Percentiles rank a stretch among this genome's conserved stretches.
phyloP scores from a whole-genome alignment of 2,888 invertebrate genomes.

The Coenonympha glycerion region DNA sequence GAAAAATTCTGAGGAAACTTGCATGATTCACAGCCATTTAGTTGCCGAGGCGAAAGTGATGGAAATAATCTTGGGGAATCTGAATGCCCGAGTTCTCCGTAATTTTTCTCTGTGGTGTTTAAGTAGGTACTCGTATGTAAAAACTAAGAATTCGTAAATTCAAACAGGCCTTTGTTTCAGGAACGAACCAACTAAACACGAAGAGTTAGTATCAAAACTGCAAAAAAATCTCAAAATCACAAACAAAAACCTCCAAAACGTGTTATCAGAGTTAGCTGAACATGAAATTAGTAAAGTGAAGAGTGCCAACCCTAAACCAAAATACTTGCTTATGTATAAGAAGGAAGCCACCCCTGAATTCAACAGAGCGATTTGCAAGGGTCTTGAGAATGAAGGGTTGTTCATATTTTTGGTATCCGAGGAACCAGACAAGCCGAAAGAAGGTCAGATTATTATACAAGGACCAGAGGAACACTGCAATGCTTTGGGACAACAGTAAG shows the following conservation, averaged over 20 bases:
- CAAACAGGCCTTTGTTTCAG: slow-evolving; percentile 72
- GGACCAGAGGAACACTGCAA: slow-evolving; percentile 72
- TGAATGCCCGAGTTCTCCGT: no score
- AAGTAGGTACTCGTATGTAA: no score
- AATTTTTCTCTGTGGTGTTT: no score
- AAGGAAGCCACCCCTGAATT: slow-evolving; percentile 88
- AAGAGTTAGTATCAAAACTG: slow-evolving; percentile 83
- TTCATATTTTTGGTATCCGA: slow-evolving; percentile 82
- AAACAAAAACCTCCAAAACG: slow-evolving; percentile 79
- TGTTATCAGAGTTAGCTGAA: slow-evolving; percentile 82
- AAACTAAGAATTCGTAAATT: no score
- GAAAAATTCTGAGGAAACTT: no score
- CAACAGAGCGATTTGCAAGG: slow-evolving; percentile 80
- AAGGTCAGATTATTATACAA: slow-evolving; percentile 75
- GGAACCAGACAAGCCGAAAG: slow-evolving; percentile 77
- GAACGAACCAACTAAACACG: slow-evolving; percentile 81
- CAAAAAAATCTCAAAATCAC: slow-evolving; percentile 79
- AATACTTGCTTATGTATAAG: slow-evolving; percentile 77
- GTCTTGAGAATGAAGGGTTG: slow-evolving; percentile 74
- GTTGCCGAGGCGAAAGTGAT: no score
- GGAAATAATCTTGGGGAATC: no score
- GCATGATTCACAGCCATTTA: no score
- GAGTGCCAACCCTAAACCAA: slow-evolving; percentile 59
- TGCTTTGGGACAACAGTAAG: slow-evolving; percentile 78
- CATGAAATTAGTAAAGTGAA: slow-evolving; percentile 80